Conservation (phyloP, 2,888 invertebrate genomes). For the Melieria crassipennis region DNA sequence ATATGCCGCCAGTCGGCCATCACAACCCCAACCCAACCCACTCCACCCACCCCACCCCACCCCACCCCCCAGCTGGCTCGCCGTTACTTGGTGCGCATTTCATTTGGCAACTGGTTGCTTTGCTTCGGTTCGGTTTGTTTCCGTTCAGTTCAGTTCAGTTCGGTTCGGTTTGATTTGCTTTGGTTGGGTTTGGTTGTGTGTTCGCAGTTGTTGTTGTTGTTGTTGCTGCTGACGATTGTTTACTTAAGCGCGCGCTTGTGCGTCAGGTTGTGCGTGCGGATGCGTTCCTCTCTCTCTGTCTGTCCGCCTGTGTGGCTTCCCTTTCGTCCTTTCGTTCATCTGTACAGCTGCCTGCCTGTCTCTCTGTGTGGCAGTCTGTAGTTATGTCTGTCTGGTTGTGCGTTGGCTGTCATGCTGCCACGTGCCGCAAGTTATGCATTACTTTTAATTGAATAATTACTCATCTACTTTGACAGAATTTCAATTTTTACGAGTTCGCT, state of each 20-base stretch:
- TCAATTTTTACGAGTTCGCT: conserved; percentile 34
- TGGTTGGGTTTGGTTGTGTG: not conserved
- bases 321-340: not conserved
- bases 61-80: no score
- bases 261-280: not conserved
- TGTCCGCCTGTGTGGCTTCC: no score
- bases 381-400: not conserved
- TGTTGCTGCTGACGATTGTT: conserved; percentile 1
- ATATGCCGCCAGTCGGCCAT: not conserved
- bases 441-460: conserved; percentile 56
- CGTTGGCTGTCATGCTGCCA: conserved; percentile 31
- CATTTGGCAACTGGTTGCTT: not conserved
- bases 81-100: not conserved
- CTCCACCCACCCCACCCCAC: no score
- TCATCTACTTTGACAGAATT: conserved; percentile 48
- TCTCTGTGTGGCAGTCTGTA: not conserved
- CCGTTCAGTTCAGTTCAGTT: not conserved
- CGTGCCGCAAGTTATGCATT: conserved; percentile 45
- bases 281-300: conserved; percentile 2
- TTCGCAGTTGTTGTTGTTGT: conserved; percentile 6
- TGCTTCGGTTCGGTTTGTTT: not conserved
- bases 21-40: no score
- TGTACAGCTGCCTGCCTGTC: conserved; percentile 4
- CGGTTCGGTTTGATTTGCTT: not conserved
- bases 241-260: conserved; percentile 12